Conservation (phyloP, 2,113 vertebrate genomes). For the Sebastes fasciatus region DNA sequence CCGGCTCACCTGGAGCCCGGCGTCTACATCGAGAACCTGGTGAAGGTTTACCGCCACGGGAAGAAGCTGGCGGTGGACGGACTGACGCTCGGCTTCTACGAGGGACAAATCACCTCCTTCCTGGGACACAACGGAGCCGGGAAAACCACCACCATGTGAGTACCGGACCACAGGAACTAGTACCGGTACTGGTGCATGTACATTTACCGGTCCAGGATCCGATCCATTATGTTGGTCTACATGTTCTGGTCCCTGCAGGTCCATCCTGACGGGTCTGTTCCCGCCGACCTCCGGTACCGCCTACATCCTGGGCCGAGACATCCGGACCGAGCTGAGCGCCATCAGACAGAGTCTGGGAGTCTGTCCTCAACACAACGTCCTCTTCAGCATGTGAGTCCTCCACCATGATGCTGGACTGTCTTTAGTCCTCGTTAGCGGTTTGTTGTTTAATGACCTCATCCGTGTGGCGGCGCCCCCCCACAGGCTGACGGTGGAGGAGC, state of each 20-base stretch:
- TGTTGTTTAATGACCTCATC: neutral
- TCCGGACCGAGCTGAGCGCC: slow-evolving; percentile 90
- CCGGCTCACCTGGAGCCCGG: slow-evolving; percentile 91
- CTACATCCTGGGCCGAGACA: slow-evolving; percentile 96
- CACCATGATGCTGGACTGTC: neutral
- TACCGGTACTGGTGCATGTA: neutral
- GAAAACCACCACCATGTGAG: slow-evolving; percentile 99
- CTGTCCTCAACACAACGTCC: slow-evolving; percentile 97
- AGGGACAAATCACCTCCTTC: slow-evolving; percentile 98
- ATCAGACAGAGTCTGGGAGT: slow-evolving; percentile 95
- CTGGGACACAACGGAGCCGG: slow-evolving; percentile 98
- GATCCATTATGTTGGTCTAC: neutral
- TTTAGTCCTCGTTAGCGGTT: neutral
- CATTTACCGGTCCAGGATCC: neutral
- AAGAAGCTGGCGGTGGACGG: slow-evolving; percentile 96
- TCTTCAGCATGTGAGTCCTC: slow-evolving; percentile 94
- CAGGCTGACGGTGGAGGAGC: slow-evolving; percentile 98
- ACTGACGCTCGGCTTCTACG: slow-evolving; percentile 95
- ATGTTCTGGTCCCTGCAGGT: slow-evolving; percentile 83
- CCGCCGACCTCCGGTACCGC: slow-evolving; percentile 97
- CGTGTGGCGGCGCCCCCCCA: neutral
- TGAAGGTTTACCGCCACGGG: slow-evolving; percentile 95
- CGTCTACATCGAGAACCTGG: slow-evolving; percentile 95
- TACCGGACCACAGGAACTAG: neutral
- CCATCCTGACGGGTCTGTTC: slow-evolving; percentile 96